Evolutionary conservation across 53 echinoderm and acorn worm genomes (phyloP), one percentile per base, ranked within the genome.

Genomic region (Stichopus horrens): DNA sequence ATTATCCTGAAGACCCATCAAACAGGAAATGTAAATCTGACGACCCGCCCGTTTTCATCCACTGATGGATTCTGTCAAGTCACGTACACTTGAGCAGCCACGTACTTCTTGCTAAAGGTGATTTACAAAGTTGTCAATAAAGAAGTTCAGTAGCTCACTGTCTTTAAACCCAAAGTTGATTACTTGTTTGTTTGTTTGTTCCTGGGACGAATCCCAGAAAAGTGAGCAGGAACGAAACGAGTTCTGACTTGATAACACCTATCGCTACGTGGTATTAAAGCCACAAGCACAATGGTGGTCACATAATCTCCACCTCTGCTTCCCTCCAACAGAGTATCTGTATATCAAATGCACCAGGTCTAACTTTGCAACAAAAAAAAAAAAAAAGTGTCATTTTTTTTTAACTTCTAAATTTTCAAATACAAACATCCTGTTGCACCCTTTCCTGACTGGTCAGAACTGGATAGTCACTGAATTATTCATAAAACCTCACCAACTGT

Each of bases 391-490:
- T 37, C 37, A 37, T 9, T 9, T 75, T 75, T 10, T 66, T 66
- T 4, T 65, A 51, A 21, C 20, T 9, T 37, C 23, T 23, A 75
- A 74, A 74, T 37, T 23, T 79, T 79, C 53, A 53, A 79, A 79
- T 79, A 18, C 13, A 79, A 79, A 79, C 79, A 13, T 79, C 79
- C 79, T 79, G 53, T 52, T n/a, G 0, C 13, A 53, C 53, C 79
- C 55, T 55, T 79, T 53, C 79, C 52, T 16, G 55, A 79, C 53
- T 79, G 79, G 79, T 52, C 56, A 79, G 53, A 7, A 79, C 54
- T 55, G 9, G 52, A n/a, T 5, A n/a, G 53, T 55, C 79, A 79
- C 37, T 79, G 79, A 79, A 55, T 75, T 79, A 79, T 79, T 79
- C 56, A 79, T 79, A 52, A 79, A 19, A 79, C 56, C 79, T 54